Percentiles rank a stretch among this genome's conserved stretches.
phyloP scores from a whole-genome alignment of 2,113 vertebrate genomes.

The human (Homo sapiens) region GRCh38 chr2:161944501-161945000 shows the following conservation, averaged over 20 bases:
- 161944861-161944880: background rate
- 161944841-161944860: background rate
- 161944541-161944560: slow-evolving; percentile 47
- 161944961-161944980: background rate
- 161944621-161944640: slow-evolving; percentile 26
- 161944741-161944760: slow-evolving; percentile 31
- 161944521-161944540: background rate
- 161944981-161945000: background rate
- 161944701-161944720: slow-evolving; percentile 53
- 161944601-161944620: background rate
- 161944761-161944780: slow-evolving; percentile 14
- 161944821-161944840: background rate
- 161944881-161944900: slow-evolving; percentile 35
- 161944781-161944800: background rate
- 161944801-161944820: background rate
- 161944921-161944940: background rate
- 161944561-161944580: slow-evolving; percentile 33
- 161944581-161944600: background rate
- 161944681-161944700: slow-evolving; percentile 34
- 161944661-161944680: slow-evolving; percentile 56
- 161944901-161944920: slow-evolving; percentile 17
- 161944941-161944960: background rate
- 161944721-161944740: slow-evolving; percentile 2
- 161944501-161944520: slow-evolving; percentile 31
- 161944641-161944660: slow-evolving; percentile 42